Percentiles rank a stretch among this genome's conserved stretches.
Conservation (phyloP, 2,888 invertebrate species). For the Ochropleura plecta region DNA sequence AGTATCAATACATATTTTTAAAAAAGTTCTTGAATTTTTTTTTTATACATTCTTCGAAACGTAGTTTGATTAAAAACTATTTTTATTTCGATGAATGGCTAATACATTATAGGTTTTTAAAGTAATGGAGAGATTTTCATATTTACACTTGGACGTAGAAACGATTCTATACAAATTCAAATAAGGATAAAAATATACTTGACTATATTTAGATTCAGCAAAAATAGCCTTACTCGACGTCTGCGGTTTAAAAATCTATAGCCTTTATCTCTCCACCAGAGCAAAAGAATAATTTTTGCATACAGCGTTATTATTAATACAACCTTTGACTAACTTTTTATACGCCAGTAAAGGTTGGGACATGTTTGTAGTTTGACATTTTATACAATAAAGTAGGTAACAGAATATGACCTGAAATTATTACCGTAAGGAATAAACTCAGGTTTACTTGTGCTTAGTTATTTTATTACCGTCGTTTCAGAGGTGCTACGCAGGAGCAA, state of each 20-base stretch:
- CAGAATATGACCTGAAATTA: constrained; percentile 30
- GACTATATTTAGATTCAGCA: neutral
- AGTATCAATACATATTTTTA: neutral
- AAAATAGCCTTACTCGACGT: neutral
- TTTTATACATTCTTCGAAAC: neutral
- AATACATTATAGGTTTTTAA: neutral
- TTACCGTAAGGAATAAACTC: constrained; percentile 18
- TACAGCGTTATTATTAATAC: constrained; percentile 14
- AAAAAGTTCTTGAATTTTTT: neutral
- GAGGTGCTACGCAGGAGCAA: constrained; percentile 55
- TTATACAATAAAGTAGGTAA: constrained; percentile 18
- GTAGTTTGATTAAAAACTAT: neutral
- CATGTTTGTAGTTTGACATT: constrained; percentile 35
- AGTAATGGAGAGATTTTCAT: neutral
- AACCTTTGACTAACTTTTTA: constrained; percentile 19
- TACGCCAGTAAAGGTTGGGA: constrained; percentile 13
- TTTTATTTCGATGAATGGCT: neutral
- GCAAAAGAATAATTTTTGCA: constrained; percentile 3
- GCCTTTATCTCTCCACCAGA: neutral
- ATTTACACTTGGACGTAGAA: neutral
- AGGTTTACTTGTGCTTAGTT: constrained; percentile 42
- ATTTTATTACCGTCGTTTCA: constrained; percentile 62
- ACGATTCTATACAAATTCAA: neutral
- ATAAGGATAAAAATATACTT: neutral
- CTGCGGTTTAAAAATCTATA: constrained; percentile 8